Conservation (phyloP, 2,797 vertebrate genomes). For the Lacerta viridis region DNA sequence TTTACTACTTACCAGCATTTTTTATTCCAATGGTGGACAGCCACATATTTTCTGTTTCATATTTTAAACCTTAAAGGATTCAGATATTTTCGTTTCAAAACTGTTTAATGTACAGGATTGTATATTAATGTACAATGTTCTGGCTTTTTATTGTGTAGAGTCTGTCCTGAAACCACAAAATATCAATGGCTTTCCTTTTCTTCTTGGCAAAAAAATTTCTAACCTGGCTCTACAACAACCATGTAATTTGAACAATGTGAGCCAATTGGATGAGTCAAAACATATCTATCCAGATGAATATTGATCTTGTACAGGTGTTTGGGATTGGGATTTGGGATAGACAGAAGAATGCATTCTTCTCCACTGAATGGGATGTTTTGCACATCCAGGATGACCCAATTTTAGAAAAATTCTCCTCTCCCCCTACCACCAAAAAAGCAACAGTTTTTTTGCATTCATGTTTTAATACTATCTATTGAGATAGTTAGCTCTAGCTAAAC, state of each 20-base stretch:
- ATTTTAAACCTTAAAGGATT: slow-evolving; percentile 24
- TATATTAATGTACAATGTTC: slow-evolving; percentile 8
- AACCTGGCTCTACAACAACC: slow-evolving; percentile 58
- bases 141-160: slow-evolving; percentile 43
- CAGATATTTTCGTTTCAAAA: slow-evolving; percentile 35
- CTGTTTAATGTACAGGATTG: background rate
- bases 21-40: background rate
- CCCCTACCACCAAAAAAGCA: slow-evolving; percentile 9
- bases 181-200: slow-evolving; percentile 24
- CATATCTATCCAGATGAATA: slow-evolving; percentile 63
- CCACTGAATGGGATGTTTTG: slow-evolving; percentile 49
- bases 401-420: slow-evolving; percentile 58
- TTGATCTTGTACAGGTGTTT: slow-evolving; percentile 63
- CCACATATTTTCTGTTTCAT: background rate
- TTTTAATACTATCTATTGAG: slow-evolving; percentile 69
- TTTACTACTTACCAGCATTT: background rate
- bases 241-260: slow-evolving; percentile 67
- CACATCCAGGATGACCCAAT: slow-evolving; percentile 58
- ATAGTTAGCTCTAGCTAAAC: slow-evolving; percentile 71
- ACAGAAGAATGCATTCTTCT: slow-evolving; percentile 51
- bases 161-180: slow-evolving; percentile 49
- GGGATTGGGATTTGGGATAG: slow-evolving; percentile 4
- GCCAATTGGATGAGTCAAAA: slow-evolving; percentile 67
- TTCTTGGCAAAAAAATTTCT: slow-evolving; percentile 53
- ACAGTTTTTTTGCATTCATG: slow-evolving; percentile 60